Conservation (phyloP, 2,888 invertebrate species). For the Acrobasis repandana region DNA sequence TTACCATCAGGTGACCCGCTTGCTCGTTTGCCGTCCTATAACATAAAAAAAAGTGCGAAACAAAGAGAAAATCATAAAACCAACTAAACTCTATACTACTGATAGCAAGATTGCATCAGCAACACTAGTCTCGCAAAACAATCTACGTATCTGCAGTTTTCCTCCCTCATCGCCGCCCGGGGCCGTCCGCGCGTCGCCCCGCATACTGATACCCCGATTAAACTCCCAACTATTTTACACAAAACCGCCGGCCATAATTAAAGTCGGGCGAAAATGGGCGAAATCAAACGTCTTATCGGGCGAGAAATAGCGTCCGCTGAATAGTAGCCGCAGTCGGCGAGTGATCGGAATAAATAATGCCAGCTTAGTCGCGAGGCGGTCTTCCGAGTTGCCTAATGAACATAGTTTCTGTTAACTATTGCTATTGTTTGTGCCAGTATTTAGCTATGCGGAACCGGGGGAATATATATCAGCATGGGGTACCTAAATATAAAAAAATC, state of each 20-base stretch:
- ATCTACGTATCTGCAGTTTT: slow-evolving; percentile 42
- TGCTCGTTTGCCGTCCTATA: too few species aligned
- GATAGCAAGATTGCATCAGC: slow-evolving; percentile 22
- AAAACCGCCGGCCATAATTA: slow-evolving; percentile 81
- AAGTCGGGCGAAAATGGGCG: slow-evolving; percentile 77
- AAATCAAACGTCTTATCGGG: slow-evolving; percentile 83
- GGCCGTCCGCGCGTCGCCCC: slow-evolving; percentile 64
- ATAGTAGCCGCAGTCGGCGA: slow-evolving; percentile 72
- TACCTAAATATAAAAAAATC: not conserved
- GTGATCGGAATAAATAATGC: slow-evolving; percentile 83
- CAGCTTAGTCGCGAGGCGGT: slow-evolving; percentile 63
- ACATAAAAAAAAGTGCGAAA: too few species aligned
- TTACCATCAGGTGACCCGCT: too few species aligned
- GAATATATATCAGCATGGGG: not conserved
- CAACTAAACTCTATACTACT: too few species aligned
- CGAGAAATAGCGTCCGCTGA: slow-evolving; percentile 79
- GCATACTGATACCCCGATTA: slow-evolving; percentile 78
- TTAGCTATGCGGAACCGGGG: slow-evolving; percentile 12
- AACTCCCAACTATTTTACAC: slow-evolving; percentile 82
- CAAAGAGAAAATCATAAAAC: too few species aligned
- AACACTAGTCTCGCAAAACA: slow-evolving; percentile 35
- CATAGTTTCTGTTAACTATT: slow-evolving; percentile 61
- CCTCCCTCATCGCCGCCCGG: slow-evolving; percentile 55
- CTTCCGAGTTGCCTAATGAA: slow-evolving; percentile 67
- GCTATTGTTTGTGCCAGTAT: slow-evolving; percentile 44